Conservation (phyloP, 2,797 vertebrate species). For the Poeciliopsis gracilis region DNA sequence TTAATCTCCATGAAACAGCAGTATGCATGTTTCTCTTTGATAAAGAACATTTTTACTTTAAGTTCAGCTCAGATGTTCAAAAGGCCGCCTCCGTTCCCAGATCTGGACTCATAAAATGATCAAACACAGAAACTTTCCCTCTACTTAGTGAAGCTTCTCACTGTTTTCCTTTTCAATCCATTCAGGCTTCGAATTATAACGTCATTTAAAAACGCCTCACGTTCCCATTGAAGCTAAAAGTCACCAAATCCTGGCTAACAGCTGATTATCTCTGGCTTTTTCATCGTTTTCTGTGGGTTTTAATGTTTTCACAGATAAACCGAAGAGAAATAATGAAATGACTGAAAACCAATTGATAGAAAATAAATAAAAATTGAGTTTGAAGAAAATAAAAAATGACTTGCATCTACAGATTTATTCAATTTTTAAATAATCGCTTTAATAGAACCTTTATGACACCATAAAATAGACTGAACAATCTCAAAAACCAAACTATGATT, state of each 20-base stretch:
- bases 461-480: background rate
- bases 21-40: background rate
- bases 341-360: background rate
- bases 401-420: background rate
- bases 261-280: background rate
- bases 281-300: background rate
- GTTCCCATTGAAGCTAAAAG: background rate
- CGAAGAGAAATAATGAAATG: background rate
- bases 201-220: background rate
- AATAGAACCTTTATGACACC: background rate
- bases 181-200: background rate
- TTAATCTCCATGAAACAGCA: background rate
- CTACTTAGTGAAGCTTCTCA: background rate
- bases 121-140: background rate
- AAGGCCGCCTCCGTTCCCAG: background rate
- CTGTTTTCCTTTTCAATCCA: background rate
- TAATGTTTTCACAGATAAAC: background rate
- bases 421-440: background rate
- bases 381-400: background rate
- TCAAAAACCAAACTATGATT: background rate
- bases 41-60: background rate
- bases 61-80: background rate
- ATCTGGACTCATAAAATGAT: background rate
- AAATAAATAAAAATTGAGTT: background rate
- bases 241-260: background rate